phyloP scores from a whole-genome alignment of 53 echinoderm and acorn worm species.

The Astropecten irregularis region DNA sequence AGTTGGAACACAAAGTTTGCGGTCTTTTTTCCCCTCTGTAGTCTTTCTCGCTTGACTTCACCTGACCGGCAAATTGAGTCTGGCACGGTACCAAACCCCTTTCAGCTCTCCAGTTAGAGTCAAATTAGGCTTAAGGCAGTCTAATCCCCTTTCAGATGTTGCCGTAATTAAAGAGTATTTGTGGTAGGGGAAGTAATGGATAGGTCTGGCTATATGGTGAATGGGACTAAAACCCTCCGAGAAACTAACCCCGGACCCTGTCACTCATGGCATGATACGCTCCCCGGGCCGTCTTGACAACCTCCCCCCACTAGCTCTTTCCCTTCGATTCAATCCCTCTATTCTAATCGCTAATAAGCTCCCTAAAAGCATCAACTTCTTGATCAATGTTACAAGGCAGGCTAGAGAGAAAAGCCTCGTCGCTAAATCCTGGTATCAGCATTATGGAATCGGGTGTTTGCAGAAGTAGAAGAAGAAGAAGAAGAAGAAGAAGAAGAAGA shows the following conservation, averaged over 20 bases:
- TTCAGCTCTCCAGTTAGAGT: too few relatives aligned
- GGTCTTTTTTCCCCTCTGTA: too few relatives aligned
- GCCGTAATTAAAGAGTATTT: slow-evolving; percentile 47
- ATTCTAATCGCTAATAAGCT: slow-evolving; percentile 18
- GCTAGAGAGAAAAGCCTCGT: not conserved
- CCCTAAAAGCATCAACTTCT: slow-evolving; percentile 42
- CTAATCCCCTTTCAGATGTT: slow-evolving; percentile 43
- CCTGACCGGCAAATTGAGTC: not conserved
- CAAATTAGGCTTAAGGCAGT: slow-evolving; percentile 32
- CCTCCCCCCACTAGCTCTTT: not conserved
- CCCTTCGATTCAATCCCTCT: not conserved
- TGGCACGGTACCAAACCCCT: slow-evolving; percentile 10
- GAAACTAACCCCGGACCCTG: not conserved
- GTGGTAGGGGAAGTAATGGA: slow-evolving; percentile 33
- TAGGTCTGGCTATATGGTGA: not conserved
- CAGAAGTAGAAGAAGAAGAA: not conserved
- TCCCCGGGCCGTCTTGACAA: not conserved
- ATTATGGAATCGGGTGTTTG: not conserved
- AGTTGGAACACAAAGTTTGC: too few relatives aligned
- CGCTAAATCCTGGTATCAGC: too few relatives aligned
- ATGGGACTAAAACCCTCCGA: not conserved
- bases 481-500: not conserved
- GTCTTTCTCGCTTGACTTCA: not conserved
- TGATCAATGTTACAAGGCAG: slow-evolving; percentile 40
- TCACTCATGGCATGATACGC: not conserved